Percentiles rank a stretch among this genome's conserved stretches.
These are phyloP conservation scores for Cecropterus lyciades DNA, from an alignment of 1,140 invertebrate genomes.

Conservation along the genomic window DNA sequence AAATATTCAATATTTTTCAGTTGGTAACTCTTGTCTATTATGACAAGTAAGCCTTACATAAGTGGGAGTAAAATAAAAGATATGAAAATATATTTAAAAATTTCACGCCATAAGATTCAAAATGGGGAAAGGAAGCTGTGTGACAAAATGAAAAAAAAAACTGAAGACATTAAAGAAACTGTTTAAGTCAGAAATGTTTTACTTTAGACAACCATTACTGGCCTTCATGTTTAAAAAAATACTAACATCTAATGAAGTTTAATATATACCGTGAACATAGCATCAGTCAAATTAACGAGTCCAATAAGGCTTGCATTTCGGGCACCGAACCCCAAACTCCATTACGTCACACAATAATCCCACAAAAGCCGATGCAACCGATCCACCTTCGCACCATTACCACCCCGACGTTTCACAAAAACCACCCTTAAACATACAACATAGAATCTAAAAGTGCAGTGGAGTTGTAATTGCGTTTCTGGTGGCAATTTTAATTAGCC, in stretches of 20 bases:
- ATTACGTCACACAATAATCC: conserved; percentile 63
- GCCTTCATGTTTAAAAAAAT: not conserved
- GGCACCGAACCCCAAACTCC: conserved; percentile 42
- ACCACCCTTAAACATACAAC: conserved; percentile 34
- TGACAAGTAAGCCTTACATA: too few relatives aligned
- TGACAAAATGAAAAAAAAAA: too few relatives aligned
- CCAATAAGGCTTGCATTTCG: conserved; percentile 48
- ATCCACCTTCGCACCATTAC: conserved; percentile 43
- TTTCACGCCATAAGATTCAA: too few relatives aligned
- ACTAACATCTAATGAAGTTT: not conserved
- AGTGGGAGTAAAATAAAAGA: too few relatives aligned
- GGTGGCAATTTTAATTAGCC: conserved; percentile 82
- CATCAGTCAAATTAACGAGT: conserved; percentile 32
- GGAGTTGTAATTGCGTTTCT: conserved; percentile 50
- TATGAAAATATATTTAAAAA: too few relatives aligned
- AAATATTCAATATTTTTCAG: too few relatives aligned
- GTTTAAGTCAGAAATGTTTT: too few relatives aligned
- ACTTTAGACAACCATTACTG: not conserved
- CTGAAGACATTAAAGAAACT: too few relatives aligned
- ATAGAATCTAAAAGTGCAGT: conserved; percentile 41
- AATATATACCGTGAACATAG: not conserved
- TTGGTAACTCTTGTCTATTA: too few relatives aligned
- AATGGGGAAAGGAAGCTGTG: too few relatives aligned
- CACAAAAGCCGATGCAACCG: conserved; percentile 57
- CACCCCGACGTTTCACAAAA: conserved; percentile 23